Base-by-base conservation (phyloP, 2,797 vertebrate species). In the Pseudotriccus pelzelni region DNA sequence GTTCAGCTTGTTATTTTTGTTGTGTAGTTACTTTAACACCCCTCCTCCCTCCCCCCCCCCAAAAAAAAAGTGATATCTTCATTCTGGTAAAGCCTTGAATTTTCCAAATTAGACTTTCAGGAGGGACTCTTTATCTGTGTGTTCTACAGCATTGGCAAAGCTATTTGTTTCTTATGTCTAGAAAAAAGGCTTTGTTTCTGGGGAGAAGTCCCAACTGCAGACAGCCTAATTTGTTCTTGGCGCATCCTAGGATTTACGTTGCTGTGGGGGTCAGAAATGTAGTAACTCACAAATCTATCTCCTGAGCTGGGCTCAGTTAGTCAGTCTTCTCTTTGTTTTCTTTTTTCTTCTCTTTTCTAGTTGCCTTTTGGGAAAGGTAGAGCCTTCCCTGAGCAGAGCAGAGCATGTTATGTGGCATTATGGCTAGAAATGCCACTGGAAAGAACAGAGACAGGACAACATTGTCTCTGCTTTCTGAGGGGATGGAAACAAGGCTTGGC, bases 151-250 rank as follows among this genome's bases (percentile, higher is more conserved):
- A 53, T 1, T 94, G 94, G 92, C 89, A 63, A 75, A 77, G 44
- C 60, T 91, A 66, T 81, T 94, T 87, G 49, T 84, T 95, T 85
- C 87, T 91, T 78, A 62, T 78, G 73, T 86, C 70, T 80, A 77
- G 30, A 53, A 84, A 94, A 88, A 84, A 85, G 21, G 30, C 17
- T 17, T 36, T 85, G 78, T 88, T 87, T 43, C 74, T 79, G 50
- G 22, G 81, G 83, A 94, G 66, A 83, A 90, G 52, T 88, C 84
- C 77, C 91, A 95, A 50, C 93, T 95, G 59, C 87, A 96, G 97
- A 94, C 97, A 93, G 87, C 37, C 91, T 97, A 89, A 97, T 97
- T 96, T 96, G 94, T 97, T 96, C 94, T 96, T 97, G 97, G 98
- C 96, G 95, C 68, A 78, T 55, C 15, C 69, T 53, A 56, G 32